Percentiles rank a stretch among this genome's conserved stretches.
Evolutionary conservation across 2,888 invertebrate species (phyloP).

Genomic region (Drosophila helvetica): DNA sequence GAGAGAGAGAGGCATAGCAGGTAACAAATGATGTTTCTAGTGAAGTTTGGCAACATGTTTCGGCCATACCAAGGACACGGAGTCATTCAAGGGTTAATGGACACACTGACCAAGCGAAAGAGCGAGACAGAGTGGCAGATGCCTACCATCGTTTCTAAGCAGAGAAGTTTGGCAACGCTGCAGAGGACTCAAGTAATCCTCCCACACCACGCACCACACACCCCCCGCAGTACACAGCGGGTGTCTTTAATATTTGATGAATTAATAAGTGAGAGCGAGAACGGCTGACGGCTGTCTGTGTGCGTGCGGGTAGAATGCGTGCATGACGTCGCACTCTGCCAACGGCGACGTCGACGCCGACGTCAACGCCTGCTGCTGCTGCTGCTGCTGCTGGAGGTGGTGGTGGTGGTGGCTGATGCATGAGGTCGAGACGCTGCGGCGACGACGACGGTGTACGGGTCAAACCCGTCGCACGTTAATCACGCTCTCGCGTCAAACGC

Average conservation of each 20-base stretch:
- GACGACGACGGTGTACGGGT: slow-evolving; percentile 38
- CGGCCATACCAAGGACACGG: background rate
- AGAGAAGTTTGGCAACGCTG: slow-evolving; percentile 10
- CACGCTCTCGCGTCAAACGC: slow-evolving; percentile 42
- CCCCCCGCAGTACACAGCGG: slow-evolving; percentile 9
- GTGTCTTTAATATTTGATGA: slow-evolving; percentile 70
- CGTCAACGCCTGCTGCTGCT: slow-evolving; percentile 7
- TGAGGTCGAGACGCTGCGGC: slow-evolving; percentile 5
- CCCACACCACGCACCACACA: background rate
- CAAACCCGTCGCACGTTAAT: slow-evolving; percentile 73
- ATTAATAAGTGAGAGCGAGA: slow-evolving; percentile 55
- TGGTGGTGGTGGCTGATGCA: background rate
- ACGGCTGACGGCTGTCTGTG: slow-evolving; percentile 8
- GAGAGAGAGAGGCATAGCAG: background rate
- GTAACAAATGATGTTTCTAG: background rate
- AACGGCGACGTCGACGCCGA: slow-evolving; percentile 28
- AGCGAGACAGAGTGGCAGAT: background rate
- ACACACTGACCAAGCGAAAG: background rate
- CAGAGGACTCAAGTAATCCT: background rate
- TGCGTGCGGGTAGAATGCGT: slow-evolving; percentile 6
- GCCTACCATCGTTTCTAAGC: background rate
- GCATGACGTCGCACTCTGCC: slow-evolving; percentile 21
- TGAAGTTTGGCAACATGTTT: background rate
- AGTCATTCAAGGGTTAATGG: background rate
- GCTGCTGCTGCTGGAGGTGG: too few relatives aligned